Percentiles rank a stretch among this genome's conserved stretches.
Evolutionary conservation across 2,113 vertebrate genomes (phyloP).

Genomic region (Clarias magur): DNA sequence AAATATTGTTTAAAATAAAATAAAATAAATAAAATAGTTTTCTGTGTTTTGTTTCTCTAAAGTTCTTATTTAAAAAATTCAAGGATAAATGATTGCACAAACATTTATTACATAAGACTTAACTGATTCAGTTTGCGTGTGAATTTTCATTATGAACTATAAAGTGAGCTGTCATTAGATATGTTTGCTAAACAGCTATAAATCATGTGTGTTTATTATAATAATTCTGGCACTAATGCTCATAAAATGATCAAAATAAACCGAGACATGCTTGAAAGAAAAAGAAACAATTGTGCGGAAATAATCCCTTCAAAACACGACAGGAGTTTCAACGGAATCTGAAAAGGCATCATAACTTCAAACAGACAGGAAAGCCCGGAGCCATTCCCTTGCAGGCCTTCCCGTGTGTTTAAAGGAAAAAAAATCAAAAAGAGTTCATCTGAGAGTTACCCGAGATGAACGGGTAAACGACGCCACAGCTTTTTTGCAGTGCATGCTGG

Average conservation of each 20-base stretch:
- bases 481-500: constrained; percentile 31
- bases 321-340: constrained; percentile 9
- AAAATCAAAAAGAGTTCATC: constrained; percentile 17
- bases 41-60: not conserved
- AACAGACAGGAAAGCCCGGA: constrained; percentile 33
- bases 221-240: constrained; percentile 11
- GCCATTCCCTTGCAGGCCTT: not conserved
- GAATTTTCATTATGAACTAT: not conserved
- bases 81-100: not conserved
- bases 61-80: not conserved
- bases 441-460: constrained; percentile 43
- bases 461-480: constrained; percentile 26
- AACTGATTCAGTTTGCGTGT: constrained; percentile 10
- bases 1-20: not conserved
- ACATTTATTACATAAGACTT: not conserved
- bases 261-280: constrained; percentile 16
- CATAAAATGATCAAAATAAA: constrained; percentile 34
- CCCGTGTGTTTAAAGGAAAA: constrained; percentile 10
- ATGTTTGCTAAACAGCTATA: constrained; percentile 1
- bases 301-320: constrained; percentile 28
- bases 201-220: constrained; percentile 12
- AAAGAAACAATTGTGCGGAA: constrained; percentile 26
- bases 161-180: not conserved
- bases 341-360: constrained; percentile 34
- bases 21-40: not conserved